Percentiles rank a stretch among this genome's conserved stretches.
phyloP scores from a whole-genome alignment of 1,140 invertebrate genomes.

The Oryctes rhinoceros region DNA sequence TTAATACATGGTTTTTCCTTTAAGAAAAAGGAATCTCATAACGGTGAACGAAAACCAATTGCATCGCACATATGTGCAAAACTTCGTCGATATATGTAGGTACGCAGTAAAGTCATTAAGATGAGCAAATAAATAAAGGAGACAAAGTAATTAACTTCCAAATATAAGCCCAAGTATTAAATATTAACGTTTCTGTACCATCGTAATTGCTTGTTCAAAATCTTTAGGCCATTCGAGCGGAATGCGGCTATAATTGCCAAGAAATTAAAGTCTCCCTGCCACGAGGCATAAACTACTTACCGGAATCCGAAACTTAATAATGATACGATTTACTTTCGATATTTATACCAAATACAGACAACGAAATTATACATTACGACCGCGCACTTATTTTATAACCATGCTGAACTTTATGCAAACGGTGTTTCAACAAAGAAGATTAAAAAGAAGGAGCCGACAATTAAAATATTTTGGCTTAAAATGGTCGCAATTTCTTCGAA shows the following conservation, averaged over 20 bases:
- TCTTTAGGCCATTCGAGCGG: background rate
- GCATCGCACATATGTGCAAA: too few relatives aligned
- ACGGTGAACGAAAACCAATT: too few relatives aligned
- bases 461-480: background rate
- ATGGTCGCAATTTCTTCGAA: background rate
- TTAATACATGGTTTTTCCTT: too few relatives aligned
- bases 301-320: background rate
- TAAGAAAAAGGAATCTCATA: too few relatives aligned
- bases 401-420: constrained; percentile 13
- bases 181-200: constrained; percentile 5
- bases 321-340: constrained; percentile 26
- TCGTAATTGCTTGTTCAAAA: background rate
- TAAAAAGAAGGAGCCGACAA: background rate
- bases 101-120: background rate
- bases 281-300: constrained; percentile 11
- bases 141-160: constrained; percentile 20
- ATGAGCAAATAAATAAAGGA: background rate
- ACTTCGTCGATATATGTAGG: background rate
- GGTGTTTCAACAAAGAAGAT: background rate
- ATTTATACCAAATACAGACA: constrained; percentile 32
- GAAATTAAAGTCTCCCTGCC: constrained; percentile 1
- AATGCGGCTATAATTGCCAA: constrained; percentile 4
- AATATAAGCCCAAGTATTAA: background rate
- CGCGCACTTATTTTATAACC: background rate
- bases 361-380: constrained; percentile 18